phyloP scores from a whole-genome alignment of 2,113 vertebrate species.

The Chascanopsetta lugubris region DNA sequence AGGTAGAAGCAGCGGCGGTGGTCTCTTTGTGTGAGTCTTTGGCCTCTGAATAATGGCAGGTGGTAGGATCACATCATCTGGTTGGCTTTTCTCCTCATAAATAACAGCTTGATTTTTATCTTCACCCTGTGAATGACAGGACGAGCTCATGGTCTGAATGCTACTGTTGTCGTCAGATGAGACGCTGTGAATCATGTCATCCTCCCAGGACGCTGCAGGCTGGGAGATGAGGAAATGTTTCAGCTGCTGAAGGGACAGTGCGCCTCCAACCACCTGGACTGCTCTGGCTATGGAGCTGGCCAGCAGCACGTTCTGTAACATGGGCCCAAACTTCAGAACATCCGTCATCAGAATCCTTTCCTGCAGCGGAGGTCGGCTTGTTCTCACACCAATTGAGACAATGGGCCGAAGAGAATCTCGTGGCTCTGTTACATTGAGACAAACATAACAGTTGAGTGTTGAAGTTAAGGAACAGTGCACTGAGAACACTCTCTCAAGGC shows the following conservation, averaged over 20 bases:
- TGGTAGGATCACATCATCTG: slow-evolving; percentile 5
- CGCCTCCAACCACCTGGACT: slow-evolving; percentile 51
- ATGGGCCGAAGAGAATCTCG: slow-evolving; percentile 11
- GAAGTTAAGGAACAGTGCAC: background rate
- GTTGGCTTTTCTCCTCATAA: slow-evolving; percentile 34
- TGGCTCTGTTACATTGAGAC: slow-evolving; percentile 39
- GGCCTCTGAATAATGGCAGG: slow-evolving; percentile 22
- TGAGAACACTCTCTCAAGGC: too few relatives aligned
- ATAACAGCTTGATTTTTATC: slow-evolving; percentile 15
- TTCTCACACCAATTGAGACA: slow-evolving; percentile 10
- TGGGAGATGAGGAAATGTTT: slow-evolving; percentile 33
- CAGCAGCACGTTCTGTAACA: slow-evolving; percentile 60
- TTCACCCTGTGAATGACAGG: slow-evolving; percentile 13
- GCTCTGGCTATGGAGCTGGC: slow-evolving; percentile 52
- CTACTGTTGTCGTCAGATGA: slow-evolving; percentile 13
- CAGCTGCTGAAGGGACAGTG: slow-evolving; percentile 30
- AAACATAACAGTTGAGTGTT: background rate
- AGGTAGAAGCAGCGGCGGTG: slow-evolving; percentile 23
- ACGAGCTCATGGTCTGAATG: background rate
- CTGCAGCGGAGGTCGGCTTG: slow-evolving; percentile 13
- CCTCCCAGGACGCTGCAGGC: slow-evolving; percentile 19
- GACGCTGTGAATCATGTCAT: slow-evolving; percentile 15
- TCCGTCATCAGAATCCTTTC: slow-evolving; percentile 25
- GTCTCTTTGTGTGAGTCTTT: slow-evolving; percentile 20
- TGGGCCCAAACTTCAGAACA: slow-evolving; percentile 60